Evolutionary conservation across 2,888 invertebrate genomes (phyloP).

Genomic region (Belgica antarctica): DNA sequence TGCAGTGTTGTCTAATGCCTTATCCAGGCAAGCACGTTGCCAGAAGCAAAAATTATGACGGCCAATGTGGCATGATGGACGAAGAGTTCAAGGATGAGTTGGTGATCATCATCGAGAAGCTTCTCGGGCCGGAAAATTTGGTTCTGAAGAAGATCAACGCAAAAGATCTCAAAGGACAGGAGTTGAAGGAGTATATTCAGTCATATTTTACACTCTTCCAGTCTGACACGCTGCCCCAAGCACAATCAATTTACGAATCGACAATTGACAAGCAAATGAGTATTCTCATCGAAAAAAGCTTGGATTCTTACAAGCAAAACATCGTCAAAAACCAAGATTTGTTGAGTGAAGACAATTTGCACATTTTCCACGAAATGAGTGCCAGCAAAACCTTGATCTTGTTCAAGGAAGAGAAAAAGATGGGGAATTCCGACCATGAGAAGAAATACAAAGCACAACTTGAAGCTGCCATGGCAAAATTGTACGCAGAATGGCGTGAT

Average conservation of each 20-base stretch:
- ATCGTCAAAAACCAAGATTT: not conserved
- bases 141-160: slow-evolving; percentile 93
- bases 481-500: slow-evolving; percentile 22
- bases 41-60: not conserved
- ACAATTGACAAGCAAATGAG: slow-evolving; percentile 30
- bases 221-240: slow-evolving; percentile 10
- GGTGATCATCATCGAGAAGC: slow-evolving; percentile 74
- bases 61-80: slow-evolving; percentile 69
- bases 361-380: not conserved
- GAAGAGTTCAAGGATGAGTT: slow-evolving; percentile 80
- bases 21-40: slow-evolving; percentile 35
- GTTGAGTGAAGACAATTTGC: not conserved
- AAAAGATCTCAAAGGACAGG: slow-evolving; percentile 78
- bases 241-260: slow-evolving; percentile 28
- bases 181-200: slow-evolving; percentile 73
- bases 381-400: not conserved
- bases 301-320: slow-evolving; percentile 1
- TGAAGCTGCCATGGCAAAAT: not conserved
- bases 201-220: slow-evolving; percentile 6
- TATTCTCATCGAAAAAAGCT: slow-evolving; percentile 7
- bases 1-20: slow-evolving; percentile 40
- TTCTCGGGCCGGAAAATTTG: slow-evolving; percentile 79
- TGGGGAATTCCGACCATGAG: not conserved
- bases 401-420: slow-evolving; percentile 9
- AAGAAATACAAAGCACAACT: not conserved